These are phyloP conservation scores for Celastrina argiolus DNA, from an alignment of 2,888 invertebrate species.

Conservation along the genomic window DNA sequence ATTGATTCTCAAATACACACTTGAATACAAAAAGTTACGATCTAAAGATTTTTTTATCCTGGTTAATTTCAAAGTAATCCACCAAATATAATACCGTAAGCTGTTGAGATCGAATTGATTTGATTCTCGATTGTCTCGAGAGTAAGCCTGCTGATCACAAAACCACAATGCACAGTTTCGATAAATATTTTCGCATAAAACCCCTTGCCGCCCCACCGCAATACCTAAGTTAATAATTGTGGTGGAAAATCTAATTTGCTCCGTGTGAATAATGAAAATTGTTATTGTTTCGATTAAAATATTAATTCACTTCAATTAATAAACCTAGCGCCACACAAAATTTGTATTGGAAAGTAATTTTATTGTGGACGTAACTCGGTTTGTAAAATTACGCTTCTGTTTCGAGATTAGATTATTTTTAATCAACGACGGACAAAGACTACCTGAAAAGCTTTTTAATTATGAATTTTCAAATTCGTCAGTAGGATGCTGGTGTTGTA, in stretches of 20 bases:
- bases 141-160: not conserved
- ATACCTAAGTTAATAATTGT: conserved; percentile 12
- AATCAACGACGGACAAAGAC: not conserved
- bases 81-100: too few species aligned
- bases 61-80: too few species aligned
- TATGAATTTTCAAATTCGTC: too few species aligned
- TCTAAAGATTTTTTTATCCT: too few species aligned
- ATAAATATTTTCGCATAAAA: not conserved
- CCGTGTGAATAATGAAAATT: conserved; percentile 14
- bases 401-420: not conserved
- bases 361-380: not conserved
- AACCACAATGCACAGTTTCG: not conserved
- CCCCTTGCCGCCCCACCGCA: not conserved
- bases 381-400: not conserved
- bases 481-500: too few species aligned
- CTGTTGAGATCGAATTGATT: too few species aligned
- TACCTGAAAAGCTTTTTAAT: too few species aligned
- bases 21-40: too few species aligned
- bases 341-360: not conserved
- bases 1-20: too few species aligned
- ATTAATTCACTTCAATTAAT: conserved; percentile 14
- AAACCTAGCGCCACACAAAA: not conserved
- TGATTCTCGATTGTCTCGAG: too few species aligned
- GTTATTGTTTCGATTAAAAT: conserved; percentile 13
- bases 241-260: conserved; percentile 11